phyloP scores from a whole-genome alignment of 2,797 vertebrate species.

The Hippoglossus hippoglossus region DNA sequence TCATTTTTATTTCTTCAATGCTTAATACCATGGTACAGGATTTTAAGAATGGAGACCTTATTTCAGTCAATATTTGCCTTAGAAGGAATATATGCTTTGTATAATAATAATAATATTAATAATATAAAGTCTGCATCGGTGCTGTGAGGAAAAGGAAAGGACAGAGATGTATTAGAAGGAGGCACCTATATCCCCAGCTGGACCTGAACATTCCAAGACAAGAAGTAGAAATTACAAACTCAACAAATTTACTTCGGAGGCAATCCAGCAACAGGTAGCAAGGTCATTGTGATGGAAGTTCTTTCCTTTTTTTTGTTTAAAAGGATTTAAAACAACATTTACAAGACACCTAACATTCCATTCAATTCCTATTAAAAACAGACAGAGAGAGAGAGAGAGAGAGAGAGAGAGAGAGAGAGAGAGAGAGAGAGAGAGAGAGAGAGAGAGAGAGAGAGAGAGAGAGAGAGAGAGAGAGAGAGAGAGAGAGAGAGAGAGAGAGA shows the following conservation, averaged over 20 bases:
- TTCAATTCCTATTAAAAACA: slow-evolving; percentile 94
- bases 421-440: slow-evolving; percentile 51
- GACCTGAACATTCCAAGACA: slow-evolving; percentile 90
- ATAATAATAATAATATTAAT: slow-evolving; percentile 70
- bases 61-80: slow-evolving; percentile 93
- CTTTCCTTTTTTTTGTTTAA: slow-evolving; percentile 84
- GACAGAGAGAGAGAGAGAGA: slow-evolving; percentile 81
- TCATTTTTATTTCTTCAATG: slow-evolving; percentile 87
- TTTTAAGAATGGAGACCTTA: slow-evolving; percentile 91
- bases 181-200: slow-evolving; percentile 91
- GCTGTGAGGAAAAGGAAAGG: slow-evolving; percentile 89
- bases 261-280: slow-evolving; percentile 90
- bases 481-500: slow-evolving; percentile 74
- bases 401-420: slow-evolving; percentile 69
- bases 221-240: slow-evolving; percentile 75
- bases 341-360: slow-evolving; percentile 95
- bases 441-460: slow-evolving; percentile 75
- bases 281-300: slow-evolving; percentile 80
- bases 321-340: slow-evolving; percentile 98
- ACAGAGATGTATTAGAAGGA: slow-evolving; percentile 91
- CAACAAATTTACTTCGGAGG: slow-evolving; percentile 81
- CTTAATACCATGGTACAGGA: slow-evolving; percentile 95
- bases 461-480: slow-evolving; percentile 30
- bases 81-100: slow-evolving; percentile 87
- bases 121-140: slow-evolving; percentile 90